These are phyloP conservation scores for Labroides dimidiatus DNA, from an alignment of 2,797 vertebrate species.

Conservation along the genomic window DNA sequence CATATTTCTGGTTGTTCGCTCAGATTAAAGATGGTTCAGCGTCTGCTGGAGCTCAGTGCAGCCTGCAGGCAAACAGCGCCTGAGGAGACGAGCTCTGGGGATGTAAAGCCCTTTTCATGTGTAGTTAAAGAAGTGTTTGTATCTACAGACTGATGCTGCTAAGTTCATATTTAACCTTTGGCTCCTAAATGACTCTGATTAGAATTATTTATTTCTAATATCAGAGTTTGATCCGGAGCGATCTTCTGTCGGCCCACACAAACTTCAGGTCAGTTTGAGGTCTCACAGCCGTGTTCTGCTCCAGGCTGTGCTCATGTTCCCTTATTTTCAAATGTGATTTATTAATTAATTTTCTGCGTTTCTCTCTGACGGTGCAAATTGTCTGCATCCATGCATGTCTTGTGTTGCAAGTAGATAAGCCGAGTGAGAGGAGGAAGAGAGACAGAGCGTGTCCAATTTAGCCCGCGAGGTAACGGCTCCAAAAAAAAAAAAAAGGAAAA, in stretches of 20 bases:
- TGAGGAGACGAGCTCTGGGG: neutral
- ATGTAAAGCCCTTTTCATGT: neutral
- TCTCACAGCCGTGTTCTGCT: neutral
- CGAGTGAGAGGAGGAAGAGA: neutral
- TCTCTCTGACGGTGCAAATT: slow-evolving; percentile 1
- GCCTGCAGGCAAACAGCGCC: neutral
- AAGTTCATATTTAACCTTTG: neutral
- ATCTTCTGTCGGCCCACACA: neutral
- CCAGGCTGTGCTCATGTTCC: neutral
- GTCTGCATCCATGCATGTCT: slow-evolving; percentile 9
- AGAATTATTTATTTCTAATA: neutral
- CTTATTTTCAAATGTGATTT: neutral
- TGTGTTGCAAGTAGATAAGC: neutral
- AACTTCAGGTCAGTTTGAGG: no score
- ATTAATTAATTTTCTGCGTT: neutral
- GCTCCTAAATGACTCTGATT: neutral
- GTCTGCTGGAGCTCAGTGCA: neutral
- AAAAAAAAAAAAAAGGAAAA: neutral
- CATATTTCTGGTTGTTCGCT: neutral
- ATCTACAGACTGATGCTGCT: neutral
- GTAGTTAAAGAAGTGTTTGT: neutral
- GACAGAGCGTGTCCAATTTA: neutral
- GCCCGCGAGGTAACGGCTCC: neutral
- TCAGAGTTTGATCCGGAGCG: neutral
- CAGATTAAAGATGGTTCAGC: neutral